These are phyloP conservation scores for Brachyistius frenatus DNA, from an alignment of 2,113 vertebrate genomes.

Conservation along the genomic window DNA sequence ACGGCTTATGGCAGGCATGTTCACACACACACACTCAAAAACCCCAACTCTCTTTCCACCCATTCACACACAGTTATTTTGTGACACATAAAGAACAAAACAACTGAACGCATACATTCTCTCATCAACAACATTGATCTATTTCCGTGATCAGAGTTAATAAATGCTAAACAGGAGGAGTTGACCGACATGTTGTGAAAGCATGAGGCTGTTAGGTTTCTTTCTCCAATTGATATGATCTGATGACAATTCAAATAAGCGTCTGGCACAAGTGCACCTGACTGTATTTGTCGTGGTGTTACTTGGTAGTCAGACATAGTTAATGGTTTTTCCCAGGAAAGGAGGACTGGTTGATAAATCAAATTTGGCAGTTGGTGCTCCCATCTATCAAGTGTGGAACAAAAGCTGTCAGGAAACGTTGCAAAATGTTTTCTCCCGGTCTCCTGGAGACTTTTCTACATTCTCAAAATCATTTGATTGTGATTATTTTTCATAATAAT, in stretches of 20 bases:
- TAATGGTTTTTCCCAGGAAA: background rate
- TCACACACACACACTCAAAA: slow-evolving; percentile 13
- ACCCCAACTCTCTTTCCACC: slow-evolving; percentile 12
- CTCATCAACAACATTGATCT: background rate
- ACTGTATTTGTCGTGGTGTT: background rate
- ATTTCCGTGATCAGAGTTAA: background rate
- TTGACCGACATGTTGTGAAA: background rate
- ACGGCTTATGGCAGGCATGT: slow-evolving; percentile 28
- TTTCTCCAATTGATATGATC: background rate
- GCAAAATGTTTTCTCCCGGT: background rate
- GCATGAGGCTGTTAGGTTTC: background rate
- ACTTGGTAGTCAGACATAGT: background rate
- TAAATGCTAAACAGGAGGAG: too few species aligned
- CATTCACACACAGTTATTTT: slow-evolving; percentile 8
- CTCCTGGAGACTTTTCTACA: too few species aligned
- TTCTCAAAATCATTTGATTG: too few species aligned
- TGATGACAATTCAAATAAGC: background rate
- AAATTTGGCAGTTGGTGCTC: background rate
- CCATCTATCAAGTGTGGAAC: too few species aligned
- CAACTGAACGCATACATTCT: background rate
- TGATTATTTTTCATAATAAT: too few species aligned
- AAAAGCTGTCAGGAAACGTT: background rate
- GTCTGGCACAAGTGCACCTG: background rate
- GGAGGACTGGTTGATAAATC: background rate
- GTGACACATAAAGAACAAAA: background rate